Conservation (phyloP, 2,888 invertebrate species). For the Clistopyga incitator region DNA sequence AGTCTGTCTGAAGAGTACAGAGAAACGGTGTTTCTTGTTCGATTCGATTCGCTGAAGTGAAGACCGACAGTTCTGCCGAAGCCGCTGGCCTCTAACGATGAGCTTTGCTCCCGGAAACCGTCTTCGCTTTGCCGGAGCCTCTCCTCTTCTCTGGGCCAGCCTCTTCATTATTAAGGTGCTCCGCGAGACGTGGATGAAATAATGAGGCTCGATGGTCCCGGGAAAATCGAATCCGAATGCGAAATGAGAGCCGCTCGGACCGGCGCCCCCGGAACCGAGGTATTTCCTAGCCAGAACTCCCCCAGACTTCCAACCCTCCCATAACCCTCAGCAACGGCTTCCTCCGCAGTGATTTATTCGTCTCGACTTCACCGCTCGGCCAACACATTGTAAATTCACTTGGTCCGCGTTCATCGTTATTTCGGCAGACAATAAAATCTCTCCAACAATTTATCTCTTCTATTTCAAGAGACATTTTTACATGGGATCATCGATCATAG, state of each 20-base stretch:
- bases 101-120: conserved; percentile 40
- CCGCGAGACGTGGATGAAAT: conserved; percentile 59
- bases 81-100: conserved; percentile 50
- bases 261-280: conserved; percentile 2
- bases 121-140: conserved; percentile 38
- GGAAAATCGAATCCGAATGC: conserved; percentile 46
- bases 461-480: background rate
- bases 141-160: background rate
- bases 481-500: background rate
- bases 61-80: conserved; percentile 21
- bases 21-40: conserved; percentile 36
- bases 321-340: conserved; percentile 5
- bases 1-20: conserved; percentile 41
- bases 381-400: conserved; percentile 26
- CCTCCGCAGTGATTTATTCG: conserved; percentile 39
- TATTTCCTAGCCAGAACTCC: conserved; percentile 24
- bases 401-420: conserved; percentile 11
- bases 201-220: conserved; percentile 58
- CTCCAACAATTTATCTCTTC: background rate
- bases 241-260: conserved; percentile 43
- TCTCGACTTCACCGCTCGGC: conserved; percentile 5
- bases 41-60: conserved; percentile 32
- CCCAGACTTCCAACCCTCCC: background rate
- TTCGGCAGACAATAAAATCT: background rate
- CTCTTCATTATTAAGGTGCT: conserved; percentile 56